Percentiles rank a stretch among this genome's conserved stretches.
phyloP scores from a whole-genome alignment of 1,140 invertebrate genomes.

The Coptotermes formosanus region DNA sequence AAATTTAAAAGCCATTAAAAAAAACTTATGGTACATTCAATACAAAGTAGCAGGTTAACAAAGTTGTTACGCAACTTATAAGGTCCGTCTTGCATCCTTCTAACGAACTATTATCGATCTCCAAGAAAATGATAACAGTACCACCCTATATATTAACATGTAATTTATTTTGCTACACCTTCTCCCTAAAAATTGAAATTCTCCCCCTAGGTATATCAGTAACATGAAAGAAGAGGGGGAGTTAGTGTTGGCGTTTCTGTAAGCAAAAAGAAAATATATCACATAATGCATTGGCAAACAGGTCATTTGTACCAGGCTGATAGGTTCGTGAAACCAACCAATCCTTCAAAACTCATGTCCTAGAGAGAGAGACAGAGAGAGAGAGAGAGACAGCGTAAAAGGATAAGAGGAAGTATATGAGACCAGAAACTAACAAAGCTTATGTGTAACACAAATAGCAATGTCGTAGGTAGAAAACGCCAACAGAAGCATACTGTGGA shows the following conservation, averaged over 20 bases:
- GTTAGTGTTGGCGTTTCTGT: background rate
- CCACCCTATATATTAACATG: background rate
- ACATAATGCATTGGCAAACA: slow-evolving; percentile 2
- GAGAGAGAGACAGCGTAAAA: too few relatives aligned
- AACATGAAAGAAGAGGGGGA: background rate
- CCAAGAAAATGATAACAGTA: background rate
- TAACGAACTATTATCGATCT: background rate
- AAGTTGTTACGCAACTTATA: too few relatives aligned
- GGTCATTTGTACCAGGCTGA: background rate
- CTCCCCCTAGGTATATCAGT: slow-evolving; percentile 6
- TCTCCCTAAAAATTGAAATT: slow-evolving; percentile 2
- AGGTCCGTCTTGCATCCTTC: too few relatives aligned
- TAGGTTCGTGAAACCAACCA: slow-evolving; percentile 13
- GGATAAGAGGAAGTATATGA: background rate
- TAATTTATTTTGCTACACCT: slow-evolving; percentile 10
- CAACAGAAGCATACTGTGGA: background rate
- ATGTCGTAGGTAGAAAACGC: background rate
- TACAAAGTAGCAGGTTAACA: too few relatives aligned
- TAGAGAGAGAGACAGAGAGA: background rate
- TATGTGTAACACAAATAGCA: background rate
- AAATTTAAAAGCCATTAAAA: too few relatives aligned
- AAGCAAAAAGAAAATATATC: background rate
- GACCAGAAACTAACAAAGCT: background rate
- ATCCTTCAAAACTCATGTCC: background rate
- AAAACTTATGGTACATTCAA: too few relatives aligned